Percentiles rank a stretch among this genome's conserved stretches.
Evolutionary conservation across 2,113 vertebrate species (phyloP).

Genomic region (Atrichornis clamosus): DNA sequence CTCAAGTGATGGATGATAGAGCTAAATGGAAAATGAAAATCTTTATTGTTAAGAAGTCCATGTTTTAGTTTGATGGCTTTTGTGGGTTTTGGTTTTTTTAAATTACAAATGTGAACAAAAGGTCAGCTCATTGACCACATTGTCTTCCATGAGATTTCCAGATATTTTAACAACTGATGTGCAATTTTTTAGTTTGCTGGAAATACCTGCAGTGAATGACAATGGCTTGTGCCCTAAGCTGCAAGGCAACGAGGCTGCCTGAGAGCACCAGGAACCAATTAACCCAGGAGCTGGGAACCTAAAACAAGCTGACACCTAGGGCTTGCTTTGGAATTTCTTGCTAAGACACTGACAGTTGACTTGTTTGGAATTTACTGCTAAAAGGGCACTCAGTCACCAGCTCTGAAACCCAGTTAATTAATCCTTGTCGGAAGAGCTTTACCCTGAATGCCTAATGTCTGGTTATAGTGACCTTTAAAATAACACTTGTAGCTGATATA

Average conservation of each 20-base stretch:
- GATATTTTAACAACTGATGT: background rate
- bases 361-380: background rate
- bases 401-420: conserved; percentile 13
- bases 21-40: background rate
- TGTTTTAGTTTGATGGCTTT: background rate
- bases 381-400: background rate
- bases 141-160: background rate
- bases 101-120: background rate
- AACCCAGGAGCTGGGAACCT: background rate
- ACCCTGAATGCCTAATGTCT: background rate
- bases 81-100: background rate
- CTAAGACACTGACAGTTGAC: background rate
- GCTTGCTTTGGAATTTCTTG: background rate
- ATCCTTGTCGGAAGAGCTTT: background rate
- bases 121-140: background rate
- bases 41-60: background rate
- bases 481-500: background rate
- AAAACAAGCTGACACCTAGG: background rate
- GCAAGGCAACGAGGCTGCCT: background rate
- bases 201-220: background rate
- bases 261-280: background rate
- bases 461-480: conserved; percentile 26
- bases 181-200: background rate
- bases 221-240: background rate
- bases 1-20: background rate